Percentiles rank a stretch among this genome's conserved stretches.
These are phyloP conservation scores for Dynastes maya DNA, from an alignment of 2,888 invertebrate genomes.

Conservation along the genomic window DNA sequence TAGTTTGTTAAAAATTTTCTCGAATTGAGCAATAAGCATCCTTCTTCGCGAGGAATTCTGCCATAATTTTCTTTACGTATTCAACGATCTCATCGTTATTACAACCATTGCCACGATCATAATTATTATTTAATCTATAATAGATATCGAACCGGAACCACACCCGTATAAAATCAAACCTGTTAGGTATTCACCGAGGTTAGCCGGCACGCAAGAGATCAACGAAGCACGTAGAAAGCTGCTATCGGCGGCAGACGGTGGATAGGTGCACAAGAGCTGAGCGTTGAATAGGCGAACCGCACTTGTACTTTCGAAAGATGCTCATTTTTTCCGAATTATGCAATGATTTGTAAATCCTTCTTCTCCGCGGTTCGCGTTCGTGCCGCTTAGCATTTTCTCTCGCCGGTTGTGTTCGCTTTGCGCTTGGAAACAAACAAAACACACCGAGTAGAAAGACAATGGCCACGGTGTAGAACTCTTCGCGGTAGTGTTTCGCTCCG, in stretches of 20 bases:
- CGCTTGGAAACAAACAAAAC: constrained; percentile 58
- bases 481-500: constrained; percentile 60
- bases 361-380: constrained; percentile 29
- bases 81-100: constrained; percentile 11
- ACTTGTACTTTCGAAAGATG: constrained; percentile 48
- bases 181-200: constrained; percentile 45
- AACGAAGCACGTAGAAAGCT: constrained; percentile 29
- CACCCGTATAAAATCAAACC: constrained; percentile 49
- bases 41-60: neutral
- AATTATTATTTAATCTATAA: constrained; percentile 49
- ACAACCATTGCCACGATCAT: constrained; percentile 28
- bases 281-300: constrained; percentile 23
- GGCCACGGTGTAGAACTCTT: constrained; percentile 52
- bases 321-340: constrained; percentile 43
- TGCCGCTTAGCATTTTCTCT: constrained; percentile 39
- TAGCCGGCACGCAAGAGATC: constrained; percentile 29
- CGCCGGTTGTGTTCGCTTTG: neutral
- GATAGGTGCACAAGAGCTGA: constrained; percentile 10
- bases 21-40: no score
- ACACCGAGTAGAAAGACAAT: constrained; percentile 58
- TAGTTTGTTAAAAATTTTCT: no score
- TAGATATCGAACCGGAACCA: constrained; percentile 48
- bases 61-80: neutral
- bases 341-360: constrained; percentile 48
- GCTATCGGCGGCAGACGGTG: constrained; percentile 5